Base-by-base conservation (phyloP, 2,797 vertebrate genomes). In the Helostoma temminkii region DNA sequence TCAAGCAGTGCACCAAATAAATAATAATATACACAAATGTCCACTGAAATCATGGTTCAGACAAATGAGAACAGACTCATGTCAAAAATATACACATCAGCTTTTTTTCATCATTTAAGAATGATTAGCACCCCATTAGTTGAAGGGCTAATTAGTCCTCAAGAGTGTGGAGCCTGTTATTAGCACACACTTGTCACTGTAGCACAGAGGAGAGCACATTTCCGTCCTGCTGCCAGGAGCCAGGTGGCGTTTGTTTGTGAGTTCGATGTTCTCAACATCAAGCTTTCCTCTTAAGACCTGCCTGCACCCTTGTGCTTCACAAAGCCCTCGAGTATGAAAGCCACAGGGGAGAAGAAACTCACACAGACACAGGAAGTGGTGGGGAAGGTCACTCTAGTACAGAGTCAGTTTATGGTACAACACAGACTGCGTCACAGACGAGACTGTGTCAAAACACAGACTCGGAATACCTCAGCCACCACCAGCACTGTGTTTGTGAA, bases 401-500 rank as follows among this genome's bases (percentile, higher is more conserved):
- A 88, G 67, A 89, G 81, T 83, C 85, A 89, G 87, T 86, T 89
- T 85, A 92, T 87, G 89, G 75, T 89, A 89, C 83, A 86, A 87
- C 90, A 89, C 81, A 73, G 84, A 71, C 77, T 89, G 91, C 92
- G 89, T 94, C 93, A 94, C 85, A 89, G 86, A 82, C 76, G 76
- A 90, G 81, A 59, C 70, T 43, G 50, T 87, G 86, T 91, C 86
- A 89, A 87, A 92, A 87, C 84, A 80, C 63, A 86, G 82, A 74
- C 83, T 79, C 52, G n/a, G 80, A 83, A 87, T 78, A 88, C 81
- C 87, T 88, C 81, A 83, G 78, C 80, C 80, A 82, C 86, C 85
- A 76, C 79, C 84, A 50, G 58, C 1, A 19, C 55, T 68, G 43
- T 45, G 64, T 68, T 41, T 71, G 65, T 76, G 48, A 57, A 43